Percentiles rank a stretch among this genome's conserved stretches.
Evolutionary conservation across 2,797 vertebrate genomes (phyloP).

Genomic region (Scolopax bukidnonensis): DNA sequence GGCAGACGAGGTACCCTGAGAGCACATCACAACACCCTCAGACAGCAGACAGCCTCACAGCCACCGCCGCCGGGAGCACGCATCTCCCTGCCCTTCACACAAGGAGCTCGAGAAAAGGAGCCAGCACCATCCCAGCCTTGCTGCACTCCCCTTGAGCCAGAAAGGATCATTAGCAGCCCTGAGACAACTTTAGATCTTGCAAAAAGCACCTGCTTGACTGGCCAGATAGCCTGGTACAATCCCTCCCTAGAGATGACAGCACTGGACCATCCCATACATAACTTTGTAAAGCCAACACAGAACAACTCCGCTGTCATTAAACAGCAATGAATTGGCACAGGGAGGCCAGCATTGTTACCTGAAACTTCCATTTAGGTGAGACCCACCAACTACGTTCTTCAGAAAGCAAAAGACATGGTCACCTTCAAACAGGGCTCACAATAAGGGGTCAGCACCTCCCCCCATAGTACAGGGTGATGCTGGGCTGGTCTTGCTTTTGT

Average conservation of each 20-base stretch:
- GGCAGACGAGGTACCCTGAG: constrained; percentile 23
- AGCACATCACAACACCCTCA: not conserved
- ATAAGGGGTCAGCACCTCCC: not conserved
- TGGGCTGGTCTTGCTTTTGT: not conserved
- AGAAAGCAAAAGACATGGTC: not conserved
- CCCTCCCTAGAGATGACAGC: not conserved
- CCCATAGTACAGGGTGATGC: accelerated
- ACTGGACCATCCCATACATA: accelerated
- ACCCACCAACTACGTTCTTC: accelerated
- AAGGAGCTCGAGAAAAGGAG: not conserved
- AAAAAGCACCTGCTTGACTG: not conserved
- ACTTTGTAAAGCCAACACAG: not conserved
- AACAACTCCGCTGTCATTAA: not conserved
- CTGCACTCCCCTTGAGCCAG: not conserved
- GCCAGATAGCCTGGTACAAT: not conserved
- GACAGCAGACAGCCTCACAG: not conserved
- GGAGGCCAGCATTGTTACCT: accelerated
- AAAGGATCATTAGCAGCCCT: not conserved
- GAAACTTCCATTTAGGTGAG: not conserved
- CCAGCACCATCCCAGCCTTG: not conserved
- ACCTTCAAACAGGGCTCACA: not conserved
- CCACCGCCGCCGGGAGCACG: not conserved
- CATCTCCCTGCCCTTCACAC: not conserved
- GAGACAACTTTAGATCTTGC: not conserved
- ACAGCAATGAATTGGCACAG: not conserved